A percentile compares a stretch with the other conserved stretches of the same genome.
These are phyloP conservation scores for Drosophila chauvacae DNA, from an alignment of 1,140 invertebrate genomes.

Conservation along the genomic window DNA sequence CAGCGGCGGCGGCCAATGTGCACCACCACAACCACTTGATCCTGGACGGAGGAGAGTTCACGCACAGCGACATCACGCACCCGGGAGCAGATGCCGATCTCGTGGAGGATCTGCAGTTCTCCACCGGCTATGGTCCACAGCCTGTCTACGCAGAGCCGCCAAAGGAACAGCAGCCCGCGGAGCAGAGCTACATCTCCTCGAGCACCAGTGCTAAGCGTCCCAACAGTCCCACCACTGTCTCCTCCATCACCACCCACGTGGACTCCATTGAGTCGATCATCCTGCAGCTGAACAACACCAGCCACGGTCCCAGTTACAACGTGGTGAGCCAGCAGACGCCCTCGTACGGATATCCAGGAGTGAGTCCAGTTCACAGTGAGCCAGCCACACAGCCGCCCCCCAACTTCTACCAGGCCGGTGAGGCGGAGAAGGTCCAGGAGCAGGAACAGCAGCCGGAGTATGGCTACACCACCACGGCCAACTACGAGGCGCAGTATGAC, in stretches of 20 bases:
- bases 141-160: conserved; percentile 72
- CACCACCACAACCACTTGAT: conserved; percentile 72
- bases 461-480: conserved; percentile 59
- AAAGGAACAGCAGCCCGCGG: conserved; percentile 39
- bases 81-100: conserved; percentile 82
- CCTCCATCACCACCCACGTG: conserved; percentile 85
- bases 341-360: conserved; percentile 47
- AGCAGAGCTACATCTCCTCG: conserved; percentile 73
- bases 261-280: conserved; percentile 88
- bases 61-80: conserved; percentile 83
- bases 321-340: conserved; percentile 75
- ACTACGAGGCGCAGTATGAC: conserved; percentile 51
- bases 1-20: conserved; percentile 22
- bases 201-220: conserved; percentile 67
- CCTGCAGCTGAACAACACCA: conserved; percentile 88
- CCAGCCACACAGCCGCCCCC: conserved; percentile 36
- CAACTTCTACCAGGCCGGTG: conserved; percentile 42
- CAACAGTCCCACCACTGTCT: conserved; percentile 64
- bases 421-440: conserved; percentile 47
- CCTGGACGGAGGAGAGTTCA: conserved; percentile 74
- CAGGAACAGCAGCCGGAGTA: conserved; percentile 46
- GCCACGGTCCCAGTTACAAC: conserved; percentile 84
- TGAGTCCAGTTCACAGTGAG: conserved; percentile 12
- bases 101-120: conserved; percentile 81
- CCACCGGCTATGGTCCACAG: conserved; percentile 79